Evolutionary conservation across 1,140 invertebrate species (phyloP), one percentile per base, ranked within the genome.

Genomic region (Caenorhabditis remanei): DNA sequence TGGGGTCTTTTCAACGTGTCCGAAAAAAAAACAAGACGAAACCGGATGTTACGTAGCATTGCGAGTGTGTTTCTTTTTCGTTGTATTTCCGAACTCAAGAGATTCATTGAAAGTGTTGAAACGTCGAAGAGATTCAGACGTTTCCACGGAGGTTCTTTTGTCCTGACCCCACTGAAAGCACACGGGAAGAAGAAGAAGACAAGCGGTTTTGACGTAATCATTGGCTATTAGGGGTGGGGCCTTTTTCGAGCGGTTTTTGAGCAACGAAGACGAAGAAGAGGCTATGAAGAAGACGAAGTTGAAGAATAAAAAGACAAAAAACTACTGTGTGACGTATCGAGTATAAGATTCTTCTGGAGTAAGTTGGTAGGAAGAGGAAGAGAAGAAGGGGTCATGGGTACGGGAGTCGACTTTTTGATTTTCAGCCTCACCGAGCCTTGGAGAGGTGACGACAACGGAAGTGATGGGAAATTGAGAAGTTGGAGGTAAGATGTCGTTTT

Each of bases 1-100:
- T 71, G 65, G 9, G n/a, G 9, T 63, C 24, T 14, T 21, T 16
- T 14, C 40, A 5, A n/a, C 8, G 65, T 61, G 40, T 16, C 65
- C 41, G 65, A 71, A 71, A 71, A 71, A 67, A 71, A 71, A 71
- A 71, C 65, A 71, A 71, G 65, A 71, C 65, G 65, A 71, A 71
- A 71, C 65, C 65, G 65, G 65, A 71, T 71, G 65, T 71, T 71
- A 71, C 65, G 65, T 71, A 43, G 65, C 40, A 19, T 71, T 71
- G 65, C 65, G 14, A 71, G 65, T 71, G 65, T 71, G n/a, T 67
- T 24, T 71, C 11, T 19, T 71, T 71, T 46, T 40, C 8, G 40
- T 71, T 71, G 65, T 71, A 71, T 71, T 71, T 71, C 65, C 65
- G 65, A 71, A 71, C 71, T 41, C 41, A 19, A 79, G 46, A 50